phyloP scores from a whole-genome alignment of 1,140 invertebrate genomes.

The Atta texana region DNA sequence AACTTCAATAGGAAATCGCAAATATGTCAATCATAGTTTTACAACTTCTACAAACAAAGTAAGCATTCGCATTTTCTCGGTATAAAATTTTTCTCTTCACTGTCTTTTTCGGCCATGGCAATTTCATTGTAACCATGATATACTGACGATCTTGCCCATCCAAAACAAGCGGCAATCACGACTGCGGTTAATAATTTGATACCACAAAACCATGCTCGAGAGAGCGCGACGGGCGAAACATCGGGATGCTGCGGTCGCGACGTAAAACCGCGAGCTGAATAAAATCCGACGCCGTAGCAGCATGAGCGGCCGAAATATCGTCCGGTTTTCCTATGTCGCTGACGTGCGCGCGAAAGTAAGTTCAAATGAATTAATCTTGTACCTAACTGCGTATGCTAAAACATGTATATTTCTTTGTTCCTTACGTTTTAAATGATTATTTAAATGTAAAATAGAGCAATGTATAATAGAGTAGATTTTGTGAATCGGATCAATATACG shows the following conservation, averaged over 20 bases:
- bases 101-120: not conserved
- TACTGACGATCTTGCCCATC: slow-evolving; percentile 69
- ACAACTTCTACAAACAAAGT: not conserved
- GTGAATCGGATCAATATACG: no score
- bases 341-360: slow-evolving; percentile 78
- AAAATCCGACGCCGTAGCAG: slow-evolving; percentile 75
- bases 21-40: not conserved
- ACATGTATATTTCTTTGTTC: slow-evolving; percentile 1
- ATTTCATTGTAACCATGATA: slow-evolving; percentile 68
- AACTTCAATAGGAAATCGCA: not conserved
- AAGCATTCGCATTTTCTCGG: not conserved
- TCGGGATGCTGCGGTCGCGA: slow-evolving; percentile 75
- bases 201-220: slow-evolving; percentile 66
- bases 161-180: slow-evolving; percentile 81
- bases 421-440: not conserved
- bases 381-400: not conserved
- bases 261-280: slow-evolving; percentile 79
- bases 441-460: no score
- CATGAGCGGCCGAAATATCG: slow-evolving; percentile 75
- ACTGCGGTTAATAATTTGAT: slow-evolving; percentile 80
- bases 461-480: slow-evolving; percentile 26
- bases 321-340: slow-evolving; percentile 70
- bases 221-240: slow-evolving; percentile 74
- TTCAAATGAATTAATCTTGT: slow-evolving; percentile 76
- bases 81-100: slow-evolving; percentile 10